Conservation (phyloP, 2,888 invertebrate species). For the Diarsia brunnea region DNA sequence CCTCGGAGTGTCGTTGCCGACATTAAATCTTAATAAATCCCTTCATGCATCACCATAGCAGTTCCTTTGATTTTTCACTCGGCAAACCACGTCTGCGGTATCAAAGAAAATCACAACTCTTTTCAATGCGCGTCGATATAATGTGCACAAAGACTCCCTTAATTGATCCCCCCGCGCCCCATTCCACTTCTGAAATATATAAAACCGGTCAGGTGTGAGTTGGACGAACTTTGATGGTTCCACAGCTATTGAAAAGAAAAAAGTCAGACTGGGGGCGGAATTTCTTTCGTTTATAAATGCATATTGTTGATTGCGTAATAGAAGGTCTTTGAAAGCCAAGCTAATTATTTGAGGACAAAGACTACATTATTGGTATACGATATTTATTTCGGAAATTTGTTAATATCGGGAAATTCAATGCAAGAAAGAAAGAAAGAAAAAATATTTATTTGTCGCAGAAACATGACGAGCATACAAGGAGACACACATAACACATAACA, state of each 20-base stretch:
- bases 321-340: neutral
- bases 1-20: slow-evolving; percentile 89
- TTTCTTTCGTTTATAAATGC: slow-evolving; percentile 44
- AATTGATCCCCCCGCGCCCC: slow-evolving; percentile 86
- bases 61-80: slow-evolving; percentile 90
- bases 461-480: too few species aligned
- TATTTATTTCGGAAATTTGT: neutral
- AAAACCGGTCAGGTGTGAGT: slow-evolving; percentile 72
- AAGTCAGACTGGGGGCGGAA: slow-evolving; percentile 44
- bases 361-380: neutral
- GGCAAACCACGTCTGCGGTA: slow-evolving; percentile 89
- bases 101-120: slow-evolving; percentile 91
- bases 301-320: slow-evolving; percentile 33
- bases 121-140: slow-evolving; percentile 90
- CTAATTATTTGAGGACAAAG: slow-evolving; percentile 13
- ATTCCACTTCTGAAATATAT: slow-evolving; percentile 79
- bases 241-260: slow-evolving; percentile 60
- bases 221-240: slow-evolving; percentile 65
- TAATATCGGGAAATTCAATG: neutral
- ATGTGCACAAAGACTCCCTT: slow-evolving; percentile 87
- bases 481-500: neutral
- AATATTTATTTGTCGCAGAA: too few species aligned
- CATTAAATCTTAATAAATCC: slow-evolving; percentile 91
- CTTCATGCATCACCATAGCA: slow-evolving; percentile 88
- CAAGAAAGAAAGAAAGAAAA: neutral